Conservation (phyloP, 2,888 invertebrate species). For the Phrixothrix hirtus region DNA sequence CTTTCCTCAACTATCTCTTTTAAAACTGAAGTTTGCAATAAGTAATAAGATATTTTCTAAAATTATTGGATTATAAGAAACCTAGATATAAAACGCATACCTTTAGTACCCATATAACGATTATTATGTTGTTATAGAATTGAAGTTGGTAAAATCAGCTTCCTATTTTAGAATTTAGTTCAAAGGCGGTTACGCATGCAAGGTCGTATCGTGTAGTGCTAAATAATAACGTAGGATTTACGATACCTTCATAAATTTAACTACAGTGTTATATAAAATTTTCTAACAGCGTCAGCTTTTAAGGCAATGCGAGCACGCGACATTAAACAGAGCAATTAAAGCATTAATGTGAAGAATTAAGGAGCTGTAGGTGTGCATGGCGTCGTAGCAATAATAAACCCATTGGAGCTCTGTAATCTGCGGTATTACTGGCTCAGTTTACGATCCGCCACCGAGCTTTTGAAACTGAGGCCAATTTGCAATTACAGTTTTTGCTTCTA, state of each 20-base stretch:
- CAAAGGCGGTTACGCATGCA: constrained; percentile 2
- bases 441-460: constrained; percentile 43
- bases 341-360: constrained; percentile 35
- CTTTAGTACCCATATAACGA: no score
- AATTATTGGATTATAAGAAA: no score
- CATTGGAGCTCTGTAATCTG: constrained; percentile 44
- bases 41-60: no score
- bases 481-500: constrained; percentile 48
- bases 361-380: constrained; percentile 33
- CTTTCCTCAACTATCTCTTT: no score
- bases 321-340: constrained; percentile 33
- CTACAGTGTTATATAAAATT: constrained; percentile 25
- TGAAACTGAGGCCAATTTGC: constrained; percentile 46
- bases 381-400: constrained; percentile 43
- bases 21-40: no score
- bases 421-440: constrained; percentile 44
- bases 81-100: no score
- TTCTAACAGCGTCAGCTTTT: constrained; percentile 17
- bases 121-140: no score
- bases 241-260: constrained; percentile 25
- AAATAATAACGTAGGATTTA: constrained; percentile 18
- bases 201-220: constrained; percentile 1
- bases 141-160: no score
- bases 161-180: no score
- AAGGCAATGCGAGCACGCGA: constrained; percentile 21